Conservation (phyloP, 2,888 invertebrate genomes). For the Scaptodrosophila latifasciaeformis region DNA sequence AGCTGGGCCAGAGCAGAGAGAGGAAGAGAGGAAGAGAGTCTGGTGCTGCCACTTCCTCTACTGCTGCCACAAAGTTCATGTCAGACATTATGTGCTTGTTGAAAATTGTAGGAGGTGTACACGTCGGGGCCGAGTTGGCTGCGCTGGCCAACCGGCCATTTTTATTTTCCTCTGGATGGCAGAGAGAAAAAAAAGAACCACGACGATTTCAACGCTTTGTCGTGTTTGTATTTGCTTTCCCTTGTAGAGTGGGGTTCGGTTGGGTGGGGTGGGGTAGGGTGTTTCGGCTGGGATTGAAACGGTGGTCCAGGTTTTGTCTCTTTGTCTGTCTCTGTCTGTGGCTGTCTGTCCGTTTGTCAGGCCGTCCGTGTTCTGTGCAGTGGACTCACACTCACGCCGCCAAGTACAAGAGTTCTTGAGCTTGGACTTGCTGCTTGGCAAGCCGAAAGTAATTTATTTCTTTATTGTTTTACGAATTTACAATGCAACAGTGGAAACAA, state of each 20-base stretch:
- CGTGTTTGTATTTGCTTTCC: constrained; percentile 54
- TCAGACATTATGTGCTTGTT: constrained; percentile 59
- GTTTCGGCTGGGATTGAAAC: no score
- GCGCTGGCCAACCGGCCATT: constrained; percentile 31
- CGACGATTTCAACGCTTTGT: constrained; percentile 72
- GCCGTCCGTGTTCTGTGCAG: constrained; percentile 13
- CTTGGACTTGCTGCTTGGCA: constrained; percentile 37
- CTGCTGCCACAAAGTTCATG: constrained; percentile 66
- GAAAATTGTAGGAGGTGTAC: constrained; percentile 29
- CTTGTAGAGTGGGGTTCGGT: constrained; percentile 17
- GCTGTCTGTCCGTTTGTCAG: not conserved
- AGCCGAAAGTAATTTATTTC: constrained; percentile 75
- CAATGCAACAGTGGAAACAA: constrained; percentile 61
- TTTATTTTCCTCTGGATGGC: constrained; percentile 8
- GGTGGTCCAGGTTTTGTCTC: constrained; percentile 3
- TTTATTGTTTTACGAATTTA: constrained; percentile 74
- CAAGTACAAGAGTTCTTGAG: constrained; percentile 60
- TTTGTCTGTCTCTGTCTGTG: constrained; percentile 1
- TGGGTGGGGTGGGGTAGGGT: not conserved
- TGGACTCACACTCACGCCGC: constrained; percentile 39
- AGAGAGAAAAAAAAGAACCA: constrained; percentile 56
- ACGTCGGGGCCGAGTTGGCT: constrained; percentile 32
- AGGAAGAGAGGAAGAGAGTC: no score
- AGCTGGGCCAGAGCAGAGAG: no score
- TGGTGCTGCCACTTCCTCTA: no score